phyloP scores from a whole-genome alignment of 2,113 vertebrate genomes.

The Fulica atra region DNA sequence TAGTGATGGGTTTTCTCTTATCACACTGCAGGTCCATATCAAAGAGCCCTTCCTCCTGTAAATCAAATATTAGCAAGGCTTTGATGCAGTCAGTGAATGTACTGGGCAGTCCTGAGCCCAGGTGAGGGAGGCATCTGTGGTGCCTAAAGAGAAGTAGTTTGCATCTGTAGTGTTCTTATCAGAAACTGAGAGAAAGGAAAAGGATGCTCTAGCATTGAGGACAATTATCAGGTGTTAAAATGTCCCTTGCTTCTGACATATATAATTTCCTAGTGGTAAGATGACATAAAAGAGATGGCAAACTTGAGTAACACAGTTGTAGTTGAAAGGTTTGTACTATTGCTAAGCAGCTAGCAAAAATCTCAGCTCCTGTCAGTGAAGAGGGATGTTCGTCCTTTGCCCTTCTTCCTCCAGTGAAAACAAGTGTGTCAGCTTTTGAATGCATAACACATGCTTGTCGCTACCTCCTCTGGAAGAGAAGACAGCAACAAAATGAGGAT shows the following conservation, averaged over 20 bases:
- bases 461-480: not conserved
- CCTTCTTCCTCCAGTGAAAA: not conserved
- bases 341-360: not conserved
- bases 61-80: not conserved
- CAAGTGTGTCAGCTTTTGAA: not conserved
- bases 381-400: not conserved
- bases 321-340: not conserved
- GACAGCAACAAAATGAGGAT: not conserved
- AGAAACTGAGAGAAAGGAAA: not conserved
- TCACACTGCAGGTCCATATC: accelerated
- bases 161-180: no score
- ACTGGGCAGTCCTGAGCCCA: not conserved
- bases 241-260: not conserved
- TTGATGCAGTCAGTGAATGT: not conserved
- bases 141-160: not conserved
- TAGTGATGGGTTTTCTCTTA: not conserved
- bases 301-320: not conserved
- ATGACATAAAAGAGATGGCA: not conserved
- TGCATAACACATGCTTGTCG: not conserved
- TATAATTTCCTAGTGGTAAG: not conserved
- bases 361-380: not conserved
- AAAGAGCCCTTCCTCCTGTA: not conserved
- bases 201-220: not conserved
- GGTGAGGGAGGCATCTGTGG: not conserved
- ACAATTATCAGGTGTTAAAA: not conserved